A percentile compares a stretch with the other conserved stretches of the same genome.
phyloP scores from a whole-genome alignment of 2,113 vertebrate genomes.

The Andinoacara biseriatus region DNA sequence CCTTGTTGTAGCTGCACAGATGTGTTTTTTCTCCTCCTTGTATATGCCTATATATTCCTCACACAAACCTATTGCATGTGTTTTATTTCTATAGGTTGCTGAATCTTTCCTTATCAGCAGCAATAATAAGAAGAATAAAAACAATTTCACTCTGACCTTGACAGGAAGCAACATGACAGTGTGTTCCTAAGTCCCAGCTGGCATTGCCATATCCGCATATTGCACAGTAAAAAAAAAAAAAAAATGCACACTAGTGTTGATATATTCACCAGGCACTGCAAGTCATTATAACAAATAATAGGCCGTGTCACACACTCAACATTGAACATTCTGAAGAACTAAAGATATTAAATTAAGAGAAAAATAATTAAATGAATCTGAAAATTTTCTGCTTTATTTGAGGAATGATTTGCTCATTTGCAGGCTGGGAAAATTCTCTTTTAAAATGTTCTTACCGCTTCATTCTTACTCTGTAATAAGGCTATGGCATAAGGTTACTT shows the following conservation, averaged over 20 bases:
- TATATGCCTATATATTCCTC: not conserved
- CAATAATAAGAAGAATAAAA: not conserved
- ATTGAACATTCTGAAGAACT: not conserved
- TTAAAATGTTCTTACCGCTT: not conserved
- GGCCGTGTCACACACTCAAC: not conserved
- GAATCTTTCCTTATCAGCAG: conserved; percentile 19
- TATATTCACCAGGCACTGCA: not conserved
- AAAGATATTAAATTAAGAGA: not conserved
- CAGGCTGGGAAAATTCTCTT: not conserved
- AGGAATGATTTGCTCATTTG: not conserved
- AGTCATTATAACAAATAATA: not conserved
- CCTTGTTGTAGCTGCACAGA: conserved; percentile 26
- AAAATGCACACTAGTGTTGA: not conserved
- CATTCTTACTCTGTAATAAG: not conserved
- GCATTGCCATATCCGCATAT: not conserved
- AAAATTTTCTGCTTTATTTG: not conserved
- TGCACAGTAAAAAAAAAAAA: not conserved
- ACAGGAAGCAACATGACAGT: conserved; percentile 1
- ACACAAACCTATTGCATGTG: conserved; percentile 35
- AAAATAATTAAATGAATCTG: not conserved
- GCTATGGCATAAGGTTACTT: not conserved
- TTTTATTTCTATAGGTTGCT: conserved; percentile 36
- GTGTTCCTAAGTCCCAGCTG: conserved; percentile 21
- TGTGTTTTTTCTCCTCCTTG: not conserved
- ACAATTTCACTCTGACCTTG: not conserved